A percentile compares a stretch with the other conserved stretches of the same genome.
phyloP scores from a whole-genome alignment of 2,888 invertebrate species.

The Epistrophe eligans region DNA sequence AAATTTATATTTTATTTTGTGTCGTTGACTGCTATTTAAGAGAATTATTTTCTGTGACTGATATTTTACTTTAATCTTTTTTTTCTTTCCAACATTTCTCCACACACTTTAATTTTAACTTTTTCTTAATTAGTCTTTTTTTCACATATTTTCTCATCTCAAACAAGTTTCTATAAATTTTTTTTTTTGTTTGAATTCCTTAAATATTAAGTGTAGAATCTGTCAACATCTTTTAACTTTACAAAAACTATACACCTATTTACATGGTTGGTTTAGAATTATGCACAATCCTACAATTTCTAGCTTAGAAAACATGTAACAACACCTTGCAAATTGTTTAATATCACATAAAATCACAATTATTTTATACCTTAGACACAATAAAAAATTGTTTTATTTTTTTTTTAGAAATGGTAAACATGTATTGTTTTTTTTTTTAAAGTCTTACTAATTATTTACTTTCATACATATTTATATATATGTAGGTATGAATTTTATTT shows the following conservation, averaged over 20 bases:
- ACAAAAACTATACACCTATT: not conserved
- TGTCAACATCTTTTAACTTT: not conserved
- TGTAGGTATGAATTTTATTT: too few species aligned
- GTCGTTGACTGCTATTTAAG: constrained; percentile 73
- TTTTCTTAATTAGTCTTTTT: constrained; percentile 15
- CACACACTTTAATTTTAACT: not conserved
- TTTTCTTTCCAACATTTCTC: constrained; percentile 3
- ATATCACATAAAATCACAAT: constrained; percentile 65
- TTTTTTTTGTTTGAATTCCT: not conserved
- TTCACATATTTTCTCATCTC: constrained; percentile 38
- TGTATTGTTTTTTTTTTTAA: constrained; percentile 57
- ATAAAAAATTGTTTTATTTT: constrained; percentile 59
- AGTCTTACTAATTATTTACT: too few species aligned
- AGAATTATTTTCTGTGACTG: constrained; percentile 72
- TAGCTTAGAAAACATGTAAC: constrained; percentile 38
- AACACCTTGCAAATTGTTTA: constrained; percentile 48
- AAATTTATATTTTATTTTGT: constrained; percentile 38
- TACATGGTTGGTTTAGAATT: constrained; percentile 33
- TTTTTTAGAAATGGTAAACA: constrained; percentile 53
- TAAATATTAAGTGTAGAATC: not conserved
- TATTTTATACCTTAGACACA: constrained; percentile 69
- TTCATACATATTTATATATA: too few species aligned
- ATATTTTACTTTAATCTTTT: constrained; percentile 51
- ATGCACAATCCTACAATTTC: constrained; percentile 52
- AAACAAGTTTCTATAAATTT: constrained; percentile 36